Evolutionary conservation across 37 sponge, comb jelly and placozoan species (phyloP), one percentile per base, ranked within the genome.

Genomic region (Axinella damicornis): DNA sequence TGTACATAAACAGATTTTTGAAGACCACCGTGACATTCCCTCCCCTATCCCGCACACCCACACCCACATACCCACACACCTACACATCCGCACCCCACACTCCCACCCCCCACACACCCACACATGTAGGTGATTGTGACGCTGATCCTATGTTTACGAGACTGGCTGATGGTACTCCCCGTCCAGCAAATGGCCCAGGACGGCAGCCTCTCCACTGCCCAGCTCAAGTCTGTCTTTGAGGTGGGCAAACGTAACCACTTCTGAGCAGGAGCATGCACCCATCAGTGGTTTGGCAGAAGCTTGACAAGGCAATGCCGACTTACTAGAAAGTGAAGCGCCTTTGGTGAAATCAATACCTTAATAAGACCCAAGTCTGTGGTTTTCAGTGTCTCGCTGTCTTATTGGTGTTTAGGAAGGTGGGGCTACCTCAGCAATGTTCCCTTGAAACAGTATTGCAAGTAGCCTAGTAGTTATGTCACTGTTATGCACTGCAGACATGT

Each of bases 131-230:
- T 75, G 25, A 28, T 93, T 11, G 78, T 85, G 41, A 69, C 86
- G 1, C 73, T 89, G 30, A 18, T 93, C 14, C 35, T 89, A 64
- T 86, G 86, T 73, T 78, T 93, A 25, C 60, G 94, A 18, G 94
- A 93, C 85, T 93, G 94, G 94, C 24, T 82, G 20, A 82, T 89
- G 68, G 66, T 67, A 34, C 82, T 89, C 18, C 83, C 94, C 13
- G 27, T 89, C 1, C 11, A 64, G 32, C 38, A 31, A 11, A 58
- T 77, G 74, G 61, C 46, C 33, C 22, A 18, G 14, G 77, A 31
- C 0, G 65, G 59, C 27, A 4, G 1, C 37, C 55, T 85, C 31
- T 52, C 59, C 38, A 38, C 31, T 20, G 12, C 70, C 31, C 36
- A 35, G 2, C 60, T 77, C 28, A 66, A 46, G 0, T 35, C 57